These are phyloP conservation scores for Cossypha polioptera DNA, from an alignment of 2,797 vertebrate species.

Conservation along the genomic window DNA sequence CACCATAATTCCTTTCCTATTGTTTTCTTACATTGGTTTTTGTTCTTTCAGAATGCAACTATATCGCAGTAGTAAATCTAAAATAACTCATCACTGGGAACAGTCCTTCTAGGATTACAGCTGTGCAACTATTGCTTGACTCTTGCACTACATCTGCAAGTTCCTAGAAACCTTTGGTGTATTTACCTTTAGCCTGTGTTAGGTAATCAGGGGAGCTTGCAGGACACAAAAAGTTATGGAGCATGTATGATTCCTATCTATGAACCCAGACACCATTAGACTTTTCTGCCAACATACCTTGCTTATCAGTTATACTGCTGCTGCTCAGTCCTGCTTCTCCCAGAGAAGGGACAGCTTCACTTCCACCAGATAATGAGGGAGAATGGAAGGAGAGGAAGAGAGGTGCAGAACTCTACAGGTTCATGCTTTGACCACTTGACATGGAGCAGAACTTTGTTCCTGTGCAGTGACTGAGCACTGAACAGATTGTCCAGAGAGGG, in stretches of 20 bases:
- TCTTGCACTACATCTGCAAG: background rate
- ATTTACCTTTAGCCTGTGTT: background rate
- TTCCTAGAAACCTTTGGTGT: conserved; percentile 8
- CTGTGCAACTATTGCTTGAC: background rate
- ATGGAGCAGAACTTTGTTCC: background rate
- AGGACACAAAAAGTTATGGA: background rate
- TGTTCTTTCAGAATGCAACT: background rate
- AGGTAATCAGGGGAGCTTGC: background rate
- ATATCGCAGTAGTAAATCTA: background rate
- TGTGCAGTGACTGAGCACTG: background rate
- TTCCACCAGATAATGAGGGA: background rate
- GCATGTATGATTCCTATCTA: background rate
- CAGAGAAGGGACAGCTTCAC: background rate
- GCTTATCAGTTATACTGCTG: background rate
- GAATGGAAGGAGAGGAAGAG: background rate
- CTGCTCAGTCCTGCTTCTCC: background rate
- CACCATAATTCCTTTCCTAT: background rate
- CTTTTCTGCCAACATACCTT: background rate
- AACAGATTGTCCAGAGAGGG: background rate
- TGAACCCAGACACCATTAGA: background rate
- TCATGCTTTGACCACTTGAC: background rate
- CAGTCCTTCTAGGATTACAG: background rate
- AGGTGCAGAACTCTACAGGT: background rate
- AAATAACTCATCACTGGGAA: background rate
- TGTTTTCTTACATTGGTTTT: background rate